Evolutionary conservation across 2,888 invertebrate species (phyloP), one percentile per base, ranked within the genome.

Genomic region (Nomada goodeniana): DNA sequence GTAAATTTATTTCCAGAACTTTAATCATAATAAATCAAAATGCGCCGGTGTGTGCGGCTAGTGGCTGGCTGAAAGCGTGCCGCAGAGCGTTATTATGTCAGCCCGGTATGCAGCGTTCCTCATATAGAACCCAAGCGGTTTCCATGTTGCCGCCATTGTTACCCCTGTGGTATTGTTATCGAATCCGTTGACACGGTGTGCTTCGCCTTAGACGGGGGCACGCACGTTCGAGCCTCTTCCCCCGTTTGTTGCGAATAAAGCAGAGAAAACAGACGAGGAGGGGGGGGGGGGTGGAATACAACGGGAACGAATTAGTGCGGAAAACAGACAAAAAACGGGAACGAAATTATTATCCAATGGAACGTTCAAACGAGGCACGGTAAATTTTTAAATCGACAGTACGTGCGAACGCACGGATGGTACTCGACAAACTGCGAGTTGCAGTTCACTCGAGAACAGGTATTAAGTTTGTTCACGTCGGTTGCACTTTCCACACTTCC

Each of bases 31-130:
- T 76, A 76, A 69, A 68, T 74, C 71, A 71, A 59, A 70, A 60
- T 18, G 47, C 13, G 36, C 36, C 29, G 3, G 55, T 15, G 64
- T 64, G 76, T 11, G 18, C 13, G 13, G 42, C 13, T 23, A 9
- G 55, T 67, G 29, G 18, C 20, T 7, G 57, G 47, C 13, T 59
- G 53, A 63, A 52, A 76, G 55, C 64, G 63, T 20, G 55, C 53
- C 64, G 64, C 65, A 82, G 82, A 69, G 72, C 59, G 76, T 65
- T 82, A 72, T 81, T 82, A 82, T 36, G 50, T 64, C 73, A 71
- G 60, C 63, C 26, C 52, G 50, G 69, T 76, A 61, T 73, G 82
- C 72, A 59, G 53, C 13, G 61, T 63, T 72, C 55, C 72, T 53
- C 44, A 15, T 29, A 10, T 64, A 18, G 70, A 64, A 69, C 63